These are phyloP conservation scores for Argyra leucocephala DNA, from an alignment of 2,888 invertebrate genomes.

Conservation along the genomic window DNA sequence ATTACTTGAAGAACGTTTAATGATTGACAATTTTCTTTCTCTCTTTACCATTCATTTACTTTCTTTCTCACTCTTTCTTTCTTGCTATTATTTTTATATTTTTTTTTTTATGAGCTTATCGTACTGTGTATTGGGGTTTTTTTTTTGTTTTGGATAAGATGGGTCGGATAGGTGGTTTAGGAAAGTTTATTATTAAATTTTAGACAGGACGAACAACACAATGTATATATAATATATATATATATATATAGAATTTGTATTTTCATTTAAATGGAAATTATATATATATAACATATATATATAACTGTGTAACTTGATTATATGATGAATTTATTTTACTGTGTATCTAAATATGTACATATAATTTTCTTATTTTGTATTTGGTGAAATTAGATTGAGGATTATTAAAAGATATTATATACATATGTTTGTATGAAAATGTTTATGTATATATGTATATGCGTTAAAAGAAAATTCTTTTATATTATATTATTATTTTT, in stretches of 20 bases:
- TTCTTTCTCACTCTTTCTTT: not conserved
- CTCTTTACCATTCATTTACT: not conserved
- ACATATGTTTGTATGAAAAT: too few relatives aligned
- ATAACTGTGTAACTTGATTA: not conserved
- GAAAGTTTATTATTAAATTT: not conserved
- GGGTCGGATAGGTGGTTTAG: not conserved
- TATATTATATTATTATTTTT: too few relatives aligned
- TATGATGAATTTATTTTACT: not conserved
- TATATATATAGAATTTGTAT: too few relatives aligned
- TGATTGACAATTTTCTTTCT: not conserved
- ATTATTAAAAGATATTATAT: not conserved
- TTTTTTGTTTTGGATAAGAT: not conserved
- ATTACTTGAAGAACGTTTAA: slow-evolving; percentile 6
- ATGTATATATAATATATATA: not conserved
- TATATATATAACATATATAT: not conserved
- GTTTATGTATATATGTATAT: too few relatives aligned
- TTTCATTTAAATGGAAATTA: too few relatives aligned
- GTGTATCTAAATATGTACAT: not conserved
- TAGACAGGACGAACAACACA: not conserved
- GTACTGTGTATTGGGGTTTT: not conserved
- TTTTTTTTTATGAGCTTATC: not conserved
- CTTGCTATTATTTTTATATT: not conserved
- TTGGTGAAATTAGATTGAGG: not conserved
- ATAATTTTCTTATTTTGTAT: not conserved
- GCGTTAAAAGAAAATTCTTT: too few relatives aligned